A percentile compares a stretch with the other conserved stretches of the same genome.
Conservation (phyloP, 2,888 invertebrate genomes). For the Acanthococcus lagerstroemiae region DNA sequence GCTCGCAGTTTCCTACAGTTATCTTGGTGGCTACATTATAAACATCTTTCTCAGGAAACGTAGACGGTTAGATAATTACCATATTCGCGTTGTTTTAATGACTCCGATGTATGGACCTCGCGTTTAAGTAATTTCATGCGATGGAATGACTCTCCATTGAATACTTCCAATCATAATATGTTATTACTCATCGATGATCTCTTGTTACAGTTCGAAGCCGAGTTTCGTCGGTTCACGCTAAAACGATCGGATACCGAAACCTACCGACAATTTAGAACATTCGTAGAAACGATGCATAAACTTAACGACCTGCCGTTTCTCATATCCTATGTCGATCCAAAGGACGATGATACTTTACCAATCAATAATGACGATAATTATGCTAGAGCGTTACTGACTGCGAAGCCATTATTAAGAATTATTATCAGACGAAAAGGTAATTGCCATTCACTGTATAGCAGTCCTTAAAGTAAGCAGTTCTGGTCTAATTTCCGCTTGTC, state of each 20-base stretch:
- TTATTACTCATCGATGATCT: too few relatives aligned
- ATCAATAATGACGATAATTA: conserved; percentile 99
- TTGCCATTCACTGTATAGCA: not conserved
- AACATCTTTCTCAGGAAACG: not conserved
- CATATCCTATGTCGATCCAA: conserved; percentile 90
- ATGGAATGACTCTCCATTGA: not conserved
- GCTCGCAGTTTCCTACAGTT: too few relatives aligned
- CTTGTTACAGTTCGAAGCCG: conserved; percentile 80
- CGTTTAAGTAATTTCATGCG: too few relatives aligned
- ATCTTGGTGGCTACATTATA: not conserved
- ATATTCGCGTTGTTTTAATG: not conserved
- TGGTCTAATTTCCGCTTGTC: conserved; percentile 33
- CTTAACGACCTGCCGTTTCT: conserved; percentile 79
- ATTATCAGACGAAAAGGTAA: conserved; percentile 86
- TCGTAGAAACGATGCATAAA: conserved; percentile 74
- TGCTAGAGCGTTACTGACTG: conserved; percentile 76
- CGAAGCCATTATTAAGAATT: conserved; percentile 74
- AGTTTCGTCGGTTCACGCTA: conserved; percentile 89
- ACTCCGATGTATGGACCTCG: not conserved
- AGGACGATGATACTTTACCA: conserved; percentile 90
- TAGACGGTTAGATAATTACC: not conserved
- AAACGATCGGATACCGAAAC: conserved; percentile 62
- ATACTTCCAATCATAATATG: not conserved
- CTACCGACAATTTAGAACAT: conserved; percentile 77
- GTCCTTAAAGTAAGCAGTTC: not conserved